Evolutionary conservation across 64 coral and sea anemone genomes (phyloP).

Genomic region (Astreopora myriophthalma): DNA sequence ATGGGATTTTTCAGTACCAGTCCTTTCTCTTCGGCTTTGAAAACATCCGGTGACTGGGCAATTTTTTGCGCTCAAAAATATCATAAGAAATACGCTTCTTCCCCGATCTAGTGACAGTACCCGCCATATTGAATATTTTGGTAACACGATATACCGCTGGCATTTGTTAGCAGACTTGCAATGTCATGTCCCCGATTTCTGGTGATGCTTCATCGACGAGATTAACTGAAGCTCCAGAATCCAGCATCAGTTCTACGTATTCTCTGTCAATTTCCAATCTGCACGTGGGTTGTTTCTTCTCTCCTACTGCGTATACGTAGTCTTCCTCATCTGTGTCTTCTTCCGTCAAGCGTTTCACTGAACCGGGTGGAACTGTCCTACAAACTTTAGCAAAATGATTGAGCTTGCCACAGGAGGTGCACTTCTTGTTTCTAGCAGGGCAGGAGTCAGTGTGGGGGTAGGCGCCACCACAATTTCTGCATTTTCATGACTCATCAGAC

Average conservation of each 20-base stretch:
- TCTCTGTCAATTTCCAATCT: constrained; percentile 21
- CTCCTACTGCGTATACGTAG: constrained; percentile 44
- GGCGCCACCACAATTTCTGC: too few relatives aligned
- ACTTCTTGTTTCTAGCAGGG: too few relatives aligned
- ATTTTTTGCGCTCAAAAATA: too few relatives aligned
- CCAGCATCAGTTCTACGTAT: constrained; percentile 50
- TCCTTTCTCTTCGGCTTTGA: neutral
- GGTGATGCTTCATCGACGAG: constrained; percentile 69
- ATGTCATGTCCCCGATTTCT: too few relatives aligned
- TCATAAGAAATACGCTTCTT: too few relatives aligned
- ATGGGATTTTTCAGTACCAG: neutral
- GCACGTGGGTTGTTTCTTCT: constrained; percentile 48
- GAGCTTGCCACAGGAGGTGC: too few relatives aligned
- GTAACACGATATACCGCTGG: too few relatives aligned
- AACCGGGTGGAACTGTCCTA: constrained; percentile 18
- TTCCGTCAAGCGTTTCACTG: constrained; percentile 37
- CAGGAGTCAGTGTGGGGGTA: too few relatives aligned
- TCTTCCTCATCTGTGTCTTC: constrained; percentile 24
- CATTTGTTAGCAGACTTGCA: too few relatives aligned
- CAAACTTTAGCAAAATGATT: constrained; percentile 7
- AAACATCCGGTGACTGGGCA: neutral
- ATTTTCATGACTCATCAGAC: too few relatives aligned
- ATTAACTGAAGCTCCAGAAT: constrained; percentile 77
- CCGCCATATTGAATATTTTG: too few relatives aligned
- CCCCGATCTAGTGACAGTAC: too few relatives aligned